Evolutionary conservation across 2,888 invertebrate genomes (phyloP).

Genomic region (Lasiommata megera): DNA sequence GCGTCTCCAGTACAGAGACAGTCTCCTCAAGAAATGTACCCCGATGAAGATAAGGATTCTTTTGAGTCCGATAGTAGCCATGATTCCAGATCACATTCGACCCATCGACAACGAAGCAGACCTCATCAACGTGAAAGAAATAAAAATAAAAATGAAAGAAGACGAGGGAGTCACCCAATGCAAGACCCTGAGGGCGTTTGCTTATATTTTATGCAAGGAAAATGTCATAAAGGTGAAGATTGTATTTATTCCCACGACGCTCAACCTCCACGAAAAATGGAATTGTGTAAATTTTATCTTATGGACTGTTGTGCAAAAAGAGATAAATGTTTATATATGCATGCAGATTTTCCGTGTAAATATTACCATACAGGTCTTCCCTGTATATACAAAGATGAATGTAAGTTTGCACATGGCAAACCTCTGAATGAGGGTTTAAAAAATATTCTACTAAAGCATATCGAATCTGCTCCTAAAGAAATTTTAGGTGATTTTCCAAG

Average conservation of each 20-base stretch:
- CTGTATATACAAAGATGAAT: constrained; percentile 90
- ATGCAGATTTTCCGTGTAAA: constrained; percentile 98
- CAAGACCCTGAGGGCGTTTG: constrained; percentile 88
- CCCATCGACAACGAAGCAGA: constrained; percentile 7
- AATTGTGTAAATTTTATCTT: constrained; percentile 97
- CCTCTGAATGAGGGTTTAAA: constrained; percentile 91
- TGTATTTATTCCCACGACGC: constrained; percentile 94
- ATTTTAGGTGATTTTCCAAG: constrained; percentile 95
- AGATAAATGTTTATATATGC: constrained; percentile 97
- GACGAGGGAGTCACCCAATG: constrained; percentile 79
- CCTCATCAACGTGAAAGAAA: constrained; percentile 59
- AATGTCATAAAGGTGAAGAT: constrained; percentile 91
- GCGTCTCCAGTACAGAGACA: constrained; percentile 83
- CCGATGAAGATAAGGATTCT: constrained; percentile 79
- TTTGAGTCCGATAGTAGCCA: constrained; percentile 80
- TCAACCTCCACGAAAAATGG: constrained; percentile 91
- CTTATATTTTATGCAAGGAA: constrained; percentile 93
- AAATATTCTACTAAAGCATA: constrained; percentile 85
- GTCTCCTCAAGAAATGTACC: constrained; percentile 54
- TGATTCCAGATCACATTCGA: constrained; percentile 67
- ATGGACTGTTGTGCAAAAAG: constrained; percentile 97
- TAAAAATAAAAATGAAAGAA: constrained; percentile 75
- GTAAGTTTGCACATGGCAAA: constrained; percentile 96
- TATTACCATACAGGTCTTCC: constrained; percentile 96
- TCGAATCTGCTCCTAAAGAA: constrained; percentile 95